Evolutionary conservation across 2,888 invertebrate species (phyloP).

Genomic region (Napeogenes inachia): DNA sequence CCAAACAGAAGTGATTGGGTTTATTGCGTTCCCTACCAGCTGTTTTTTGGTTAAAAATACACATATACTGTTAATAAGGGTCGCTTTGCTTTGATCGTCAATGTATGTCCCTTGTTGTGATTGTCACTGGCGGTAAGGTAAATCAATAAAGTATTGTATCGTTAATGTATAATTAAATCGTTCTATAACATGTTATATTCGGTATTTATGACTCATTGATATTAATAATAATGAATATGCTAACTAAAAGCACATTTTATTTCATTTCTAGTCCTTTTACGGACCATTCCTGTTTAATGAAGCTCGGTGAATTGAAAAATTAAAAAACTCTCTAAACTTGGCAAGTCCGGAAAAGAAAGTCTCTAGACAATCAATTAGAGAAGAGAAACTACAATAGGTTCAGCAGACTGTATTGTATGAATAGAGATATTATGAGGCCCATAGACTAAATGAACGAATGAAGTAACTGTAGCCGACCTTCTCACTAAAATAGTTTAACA

Average conservation of each 20-base stretch:
- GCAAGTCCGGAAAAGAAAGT: conserved; percentile 9
- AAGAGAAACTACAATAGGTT: conserved; percentile 18
- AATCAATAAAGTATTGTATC: conserved; percentile 52
- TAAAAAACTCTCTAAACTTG: conserved; percentile 15
- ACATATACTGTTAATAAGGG: too few species aligned
- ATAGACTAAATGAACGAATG: conserved; percentile 16
- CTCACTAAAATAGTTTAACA: conserved; percentile 33
- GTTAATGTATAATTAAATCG: too few species aligned
- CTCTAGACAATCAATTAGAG: conserved; percentile 25
- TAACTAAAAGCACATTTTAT: too few species aligned
- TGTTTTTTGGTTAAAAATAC: conserved; percentile 9
- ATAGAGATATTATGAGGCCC: conserved; percentile 13
- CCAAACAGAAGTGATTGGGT: background rate
- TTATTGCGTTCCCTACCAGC: conserved; percentile 1
- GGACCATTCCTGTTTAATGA: background rate
- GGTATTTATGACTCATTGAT: too few species aligned
- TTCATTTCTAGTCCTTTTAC: too few species aligned
- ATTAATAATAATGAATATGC: too few species aligned
- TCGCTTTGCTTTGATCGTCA: too few species aligned
- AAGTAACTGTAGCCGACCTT: conserved; percentile 29
- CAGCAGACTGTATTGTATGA: conserved; percentile 11
- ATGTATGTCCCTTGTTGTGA: too few species aligned
- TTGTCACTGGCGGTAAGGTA: conserved; percentile 33
- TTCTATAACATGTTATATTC: too few species aligned
- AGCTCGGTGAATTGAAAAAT: background rate